These are phyloP conservation scores for Arbacia lixula DNA, from an alignment of 53 echinoderm and acorn worm species.

Conservation along the genomic window DNA sequence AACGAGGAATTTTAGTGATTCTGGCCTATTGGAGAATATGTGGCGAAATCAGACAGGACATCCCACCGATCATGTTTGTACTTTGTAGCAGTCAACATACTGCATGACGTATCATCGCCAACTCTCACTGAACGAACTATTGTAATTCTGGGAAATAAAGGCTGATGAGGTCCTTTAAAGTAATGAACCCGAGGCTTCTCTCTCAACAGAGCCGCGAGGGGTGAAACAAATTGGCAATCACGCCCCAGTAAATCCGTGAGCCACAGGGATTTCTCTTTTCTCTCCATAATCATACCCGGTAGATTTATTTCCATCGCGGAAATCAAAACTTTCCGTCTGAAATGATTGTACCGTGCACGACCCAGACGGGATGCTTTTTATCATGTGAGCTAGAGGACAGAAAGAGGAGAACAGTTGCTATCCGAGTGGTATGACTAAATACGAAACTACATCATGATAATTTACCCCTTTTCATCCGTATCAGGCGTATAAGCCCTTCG, in stretches of 20 bases:
- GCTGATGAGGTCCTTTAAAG: constrained; percentile 22
- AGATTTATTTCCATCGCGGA: constrained; percentile 51
- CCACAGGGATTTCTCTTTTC: constrained; percentile 24
- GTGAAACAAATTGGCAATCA: constrained; percentile 51
- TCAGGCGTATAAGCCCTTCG: too few species aligned
- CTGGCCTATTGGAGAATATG: too few species aligned
- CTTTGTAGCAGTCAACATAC: too few species aligned
- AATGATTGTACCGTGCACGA: neutral
- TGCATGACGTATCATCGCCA: too few species aligned
- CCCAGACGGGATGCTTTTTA: neutral
- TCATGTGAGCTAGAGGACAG: neutral
- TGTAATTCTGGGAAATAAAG: too few species aligned
- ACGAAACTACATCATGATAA: neutral
- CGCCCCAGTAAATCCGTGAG: constrained; percentile 45
- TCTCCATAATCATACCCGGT: constrained; percentile 20
- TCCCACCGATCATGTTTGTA: too few species aligned
- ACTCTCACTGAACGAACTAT: too few species aligned
- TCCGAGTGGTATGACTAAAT: neutral
- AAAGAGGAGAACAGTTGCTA: neutral
- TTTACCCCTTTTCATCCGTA: neutral
- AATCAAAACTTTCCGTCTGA: constrained; percentile 50
- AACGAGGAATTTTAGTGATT: too few species aligned
- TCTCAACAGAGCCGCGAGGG: constrained; percentile 46
- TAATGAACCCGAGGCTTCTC: constrained; percentile 17
- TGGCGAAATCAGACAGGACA: too few species aligned